phyloP scores from a whole-genome alignment of 2,888 invertebrate genomes.

The Lottia gigantea region DNA sequence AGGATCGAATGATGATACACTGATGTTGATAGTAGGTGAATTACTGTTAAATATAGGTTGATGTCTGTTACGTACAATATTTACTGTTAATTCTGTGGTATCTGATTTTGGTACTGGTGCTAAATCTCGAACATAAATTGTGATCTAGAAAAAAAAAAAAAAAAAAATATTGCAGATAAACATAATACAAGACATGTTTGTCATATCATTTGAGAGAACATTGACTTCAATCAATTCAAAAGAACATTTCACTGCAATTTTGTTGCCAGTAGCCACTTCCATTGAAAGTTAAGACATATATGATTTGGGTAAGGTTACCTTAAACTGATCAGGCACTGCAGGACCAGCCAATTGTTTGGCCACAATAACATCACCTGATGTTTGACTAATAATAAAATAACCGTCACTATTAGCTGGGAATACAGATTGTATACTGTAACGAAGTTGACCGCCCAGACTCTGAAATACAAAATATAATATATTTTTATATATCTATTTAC shows the following conservation, averaged over 20 bases:
- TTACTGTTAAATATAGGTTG: conserved; percentile 30
- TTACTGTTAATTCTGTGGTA: conserved; percentile 29
- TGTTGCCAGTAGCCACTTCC: no score
- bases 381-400: conserved; percentile 54
- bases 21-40: conserved; percentile 13
- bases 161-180: not conserved
- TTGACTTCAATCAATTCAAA: no score
- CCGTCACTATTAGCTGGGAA: conserved; percentile 33
- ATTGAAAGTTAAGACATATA: no score
- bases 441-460: conserved; percentile 57
- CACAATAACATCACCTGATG: conserved; percentile 47
- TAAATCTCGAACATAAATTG: conserved; percentile 36
- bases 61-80: conserved; percentile 37
- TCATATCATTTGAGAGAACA: no score
- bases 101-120: conserved; percentile 35
- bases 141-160: conserved; percentile 27
- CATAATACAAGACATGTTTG: not conserved
- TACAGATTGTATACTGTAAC: conserved; percentile 43
- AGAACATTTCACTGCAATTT: no score
- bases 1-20: conserved; percentile 23
- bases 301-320: not conserved
- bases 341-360: conserved; percentile 35
- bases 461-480: conserved; percentile 26
- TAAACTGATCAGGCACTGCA: conserved; percentile 25
- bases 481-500: no score